phyloP scores from a whole-genome alignment of 1,140 invertebrate species.

The Aphelinus atriplicis region DNA sequence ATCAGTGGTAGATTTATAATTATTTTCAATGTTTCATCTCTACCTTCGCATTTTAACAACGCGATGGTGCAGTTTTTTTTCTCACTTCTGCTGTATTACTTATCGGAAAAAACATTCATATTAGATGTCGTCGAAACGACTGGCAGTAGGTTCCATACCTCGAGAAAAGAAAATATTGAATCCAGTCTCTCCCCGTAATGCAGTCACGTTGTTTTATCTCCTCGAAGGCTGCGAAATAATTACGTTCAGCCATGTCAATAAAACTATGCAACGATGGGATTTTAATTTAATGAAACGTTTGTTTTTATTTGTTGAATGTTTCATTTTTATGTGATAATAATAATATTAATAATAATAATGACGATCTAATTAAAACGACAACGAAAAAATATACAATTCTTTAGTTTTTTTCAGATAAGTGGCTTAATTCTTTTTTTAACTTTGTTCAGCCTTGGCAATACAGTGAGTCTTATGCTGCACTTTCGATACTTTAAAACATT shows the following conservation, averaged over 20 bases:
- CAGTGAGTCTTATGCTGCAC: constrained; percentile 36
- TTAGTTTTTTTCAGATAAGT: constrained; percentile 34
- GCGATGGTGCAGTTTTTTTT: constrained; percentile 21
- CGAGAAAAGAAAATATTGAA: constrained; percentile 38
- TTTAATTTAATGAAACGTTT: constrained; percentile 38
- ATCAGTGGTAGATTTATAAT: constrained; percentile 29
- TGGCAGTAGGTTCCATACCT: constrained; percentile 55
- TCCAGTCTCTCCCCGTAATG: constrained; percentile 32
- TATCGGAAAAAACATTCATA: constrained; percentile 43
- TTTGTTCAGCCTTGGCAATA: constrained; percentile 40
- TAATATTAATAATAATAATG: constrained; percentile 38
- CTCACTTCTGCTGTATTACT: constrained; percentile 22
- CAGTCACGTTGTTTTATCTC: constrained; percentile 10
- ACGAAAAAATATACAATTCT: constrained; percentile 41
- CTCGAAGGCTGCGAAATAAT: constrained; percentile 22
- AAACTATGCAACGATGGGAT: constrained; percentile 36
- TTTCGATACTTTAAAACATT: constrained; percentile 39
- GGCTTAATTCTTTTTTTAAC: constrained; percentile 31
- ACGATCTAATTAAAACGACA: constrained; percentile 40
- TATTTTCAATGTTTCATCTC: constrained; percentile 28
- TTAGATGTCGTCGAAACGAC: constrained; percentile 52
- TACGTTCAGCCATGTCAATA: constrained; percentile 24
- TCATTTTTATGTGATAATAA: constrained; percentile 40
- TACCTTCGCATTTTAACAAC: constrained; percentile 16
- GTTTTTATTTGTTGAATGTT: constrained; percentile 34